These are phyloP conservation scores for Thripadectes ignobilis DNA, from an alignment of 2,797 vertebrate genomes.

Conservation along the genomic window DNA sequence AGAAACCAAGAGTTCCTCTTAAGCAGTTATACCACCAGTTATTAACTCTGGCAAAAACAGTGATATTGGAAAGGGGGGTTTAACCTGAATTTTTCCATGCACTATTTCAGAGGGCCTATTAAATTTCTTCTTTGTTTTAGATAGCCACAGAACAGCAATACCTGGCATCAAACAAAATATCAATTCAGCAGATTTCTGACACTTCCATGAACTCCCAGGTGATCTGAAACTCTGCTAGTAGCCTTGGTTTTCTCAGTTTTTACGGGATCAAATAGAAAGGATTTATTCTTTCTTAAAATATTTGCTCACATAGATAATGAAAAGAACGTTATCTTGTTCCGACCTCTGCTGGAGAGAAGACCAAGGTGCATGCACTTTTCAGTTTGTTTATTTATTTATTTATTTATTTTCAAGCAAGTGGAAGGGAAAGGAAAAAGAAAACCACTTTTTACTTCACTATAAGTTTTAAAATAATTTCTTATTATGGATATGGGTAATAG, in stretches of 20 bases:
- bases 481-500: neutral
- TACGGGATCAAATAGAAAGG: neutral
- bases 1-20: neutral
- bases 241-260: neutral
- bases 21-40: neutral
- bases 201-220: neutral
- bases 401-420: fast-evolving
- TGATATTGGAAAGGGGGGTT: fast-evolving
- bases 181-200: neutral
- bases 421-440: neutral
- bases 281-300: neutral
- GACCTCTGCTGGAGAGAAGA: conserved; percentile 49
- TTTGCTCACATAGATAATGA: neutral
- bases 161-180: neutral
- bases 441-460: neutral
- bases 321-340: neutral
- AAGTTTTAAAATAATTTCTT: neutral
- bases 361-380: neutral
- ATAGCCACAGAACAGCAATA: neutral
- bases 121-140: neutral
- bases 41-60: neutral
- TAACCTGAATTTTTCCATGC: neutral
- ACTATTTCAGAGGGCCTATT: neutral
- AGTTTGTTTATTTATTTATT: no score
- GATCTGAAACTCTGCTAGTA: neutral